These are phyloP conservation scores for Eurystomus glaucurus DNA, from an alignment of 2,797 vertebrate genomes.

Conservation along the genomic window DNA sequence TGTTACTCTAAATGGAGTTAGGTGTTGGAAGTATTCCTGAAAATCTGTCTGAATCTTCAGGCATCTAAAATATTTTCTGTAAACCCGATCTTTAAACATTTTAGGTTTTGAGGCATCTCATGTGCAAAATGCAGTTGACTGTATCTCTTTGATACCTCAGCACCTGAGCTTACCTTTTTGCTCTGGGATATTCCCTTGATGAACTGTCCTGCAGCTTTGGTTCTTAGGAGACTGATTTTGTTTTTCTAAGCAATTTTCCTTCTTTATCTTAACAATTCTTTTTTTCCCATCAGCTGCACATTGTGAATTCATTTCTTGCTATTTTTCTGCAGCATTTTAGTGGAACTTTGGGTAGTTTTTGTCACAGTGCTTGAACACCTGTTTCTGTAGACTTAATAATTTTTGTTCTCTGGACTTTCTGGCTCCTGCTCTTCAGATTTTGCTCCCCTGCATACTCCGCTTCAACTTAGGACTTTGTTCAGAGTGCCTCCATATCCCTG, in stretches of 20 bases:
- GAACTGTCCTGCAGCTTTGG: background rate
- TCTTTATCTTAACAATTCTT: background rate
- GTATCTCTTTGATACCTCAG: background rate
- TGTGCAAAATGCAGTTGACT: rapidly evolving
- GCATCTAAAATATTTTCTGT: background rate
- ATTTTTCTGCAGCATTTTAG: background rate
- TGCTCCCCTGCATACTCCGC: background rate
- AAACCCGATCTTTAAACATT: background rate
- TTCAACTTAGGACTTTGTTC: background rate
- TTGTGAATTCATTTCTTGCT: background rate
- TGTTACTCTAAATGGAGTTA: background rate
- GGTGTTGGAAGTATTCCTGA: background rate
- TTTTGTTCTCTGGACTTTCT: background rate
- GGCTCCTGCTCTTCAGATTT: background rate
- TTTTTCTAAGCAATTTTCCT: background rate
- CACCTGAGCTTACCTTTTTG: background rate
- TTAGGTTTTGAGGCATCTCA: background rate
- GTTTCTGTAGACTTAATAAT: background rate
- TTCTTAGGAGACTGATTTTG: background rate
- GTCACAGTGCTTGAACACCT: background rate
- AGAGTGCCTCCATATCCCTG: background rate
- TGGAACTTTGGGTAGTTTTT: background rate
- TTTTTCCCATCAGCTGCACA: rapidly evolving
- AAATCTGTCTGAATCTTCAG: background rate
- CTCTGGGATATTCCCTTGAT: background rate